phyloP scores from a whole-genome alignment of 2,888 invertebrate species.

The Lasioglossum villosulum region DNA sequence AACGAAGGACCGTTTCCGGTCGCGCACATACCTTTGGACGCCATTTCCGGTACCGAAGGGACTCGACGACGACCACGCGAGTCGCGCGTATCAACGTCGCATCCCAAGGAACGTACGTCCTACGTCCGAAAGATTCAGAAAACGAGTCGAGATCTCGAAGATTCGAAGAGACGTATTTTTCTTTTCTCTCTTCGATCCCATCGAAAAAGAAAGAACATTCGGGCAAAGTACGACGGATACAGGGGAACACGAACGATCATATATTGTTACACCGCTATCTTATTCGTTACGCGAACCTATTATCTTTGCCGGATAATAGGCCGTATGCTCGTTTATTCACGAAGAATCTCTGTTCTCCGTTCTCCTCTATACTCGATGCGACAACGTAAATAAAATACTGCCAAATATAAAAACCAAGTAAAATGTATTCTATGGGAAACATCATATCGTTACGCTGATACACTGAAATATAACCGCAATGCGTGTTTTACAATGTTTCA shows the following conservation, averaged over 20 bases:
- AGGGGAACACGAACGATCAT: not conserved
- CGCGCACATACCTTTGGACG: conserved; percentile 36
- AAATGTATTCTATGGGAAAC: conserved; percentile 84
- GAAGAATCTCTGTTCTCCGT: conserved; percentile 12
- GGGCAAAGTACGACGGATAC: not conserved
- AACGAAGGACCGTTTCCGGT: conserved; percentile 26
- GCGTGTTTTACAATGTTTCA: conserved; percentile 76
- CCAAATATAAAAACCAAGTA: conserved; percentile 84
- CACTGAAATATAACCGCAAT: conserved; percentile 83
- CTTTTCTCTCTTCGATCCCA: not conserved
- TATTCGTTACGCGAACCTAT: not conserved
- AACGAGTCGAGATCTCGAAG: not conserved
- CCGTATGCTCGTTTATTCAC: conserved; percentile 3
- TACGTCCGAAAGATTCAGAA: not conserved
- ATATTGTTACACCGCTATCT: not conserved
- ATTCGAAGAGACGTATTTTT: not conserved
- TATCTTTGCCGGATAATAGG: not conserved
- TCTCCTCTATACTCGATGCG: not conserved
- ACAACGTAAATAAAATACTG: conserved; percentile 76
- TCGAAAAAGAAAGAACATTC: not conserved
- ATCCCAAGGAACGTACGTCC: not conserved
- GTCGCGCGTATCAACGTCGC: not conserved
- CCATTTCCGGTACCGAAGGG: conserved; percentile 31
- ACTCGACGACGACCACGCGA: not conserved
- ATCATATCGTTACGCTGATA: conserved; percentile 84